Conservation (phyloP, 2,888 invertebrate species). For the Hydrotaea diabolus region DNA sequence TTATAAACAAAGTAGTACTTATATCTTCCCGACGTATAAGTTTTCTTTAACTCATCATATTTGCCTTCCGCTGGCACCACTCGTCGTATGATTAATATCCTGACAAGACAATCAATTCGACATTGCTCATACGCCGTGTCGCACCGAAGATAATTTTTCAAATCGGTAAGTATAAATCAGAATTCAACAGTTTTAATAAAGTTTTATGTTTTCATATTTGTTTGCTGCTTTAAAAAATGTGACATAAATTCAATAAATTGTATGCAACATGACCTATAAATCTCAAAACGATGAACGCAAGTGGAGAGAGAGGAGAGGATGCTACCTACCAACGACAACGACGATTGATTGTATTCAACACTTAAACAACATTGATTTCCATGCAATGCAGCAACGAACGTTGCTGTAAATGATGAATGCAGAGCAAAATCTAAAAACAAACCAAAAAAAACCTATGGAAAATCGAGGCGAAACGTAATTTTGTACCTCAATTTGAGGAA, state of each 20-base stretch:
- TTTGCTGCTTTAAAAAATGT: slow-evolving; percentile 19
- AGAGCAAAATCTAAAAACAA: background rate
- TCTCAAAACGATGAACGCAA: slow-evolving; percentile 35
- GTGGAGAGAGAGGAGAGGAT: background rate
- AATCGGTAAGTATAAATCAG: slow-evolving; percentile 33
- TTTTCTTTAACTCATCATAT: too few species aligned
- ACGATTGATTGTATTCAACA: slow-evolving; percentile 44
- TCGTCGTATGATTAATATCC: slow-evolving; percentile 39
- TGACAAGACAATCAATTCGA: background rate
- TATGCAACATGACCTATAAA: slow-evolving; percentile 49
- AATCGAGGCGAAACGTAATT: slow-evolving; percentile 42
- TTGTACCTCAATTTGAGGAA: slow-evolving; percentile 37
- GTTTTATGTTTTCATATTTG: background rate
- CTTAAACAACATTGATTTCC: slow-evolving; percentile 52
- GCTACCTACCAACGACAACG: background rate
- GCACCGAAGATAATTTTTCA: background rate
- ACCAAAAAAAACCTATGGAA: background rate
- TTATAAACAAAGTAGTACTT: too few species aligned
- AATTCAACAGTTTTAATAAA: slow-evolving; percentile 29
- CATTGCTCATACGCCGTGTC: slow-evolving; percentile 46
- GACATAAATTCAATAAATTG: slow-evolving; percentile 51
- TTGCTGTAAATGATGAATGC: slow-evolving; percentile 1
- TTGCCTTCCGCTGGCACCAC: background rate
- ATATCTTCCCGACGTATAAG: too few species aligned
- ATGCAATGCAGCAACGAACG: background rate